These are phyloP conservation scores for Apteryx owenii DNA, from an alignment of 2,113 vertebrate genomes.

Conservation along the genomic window DNA sequence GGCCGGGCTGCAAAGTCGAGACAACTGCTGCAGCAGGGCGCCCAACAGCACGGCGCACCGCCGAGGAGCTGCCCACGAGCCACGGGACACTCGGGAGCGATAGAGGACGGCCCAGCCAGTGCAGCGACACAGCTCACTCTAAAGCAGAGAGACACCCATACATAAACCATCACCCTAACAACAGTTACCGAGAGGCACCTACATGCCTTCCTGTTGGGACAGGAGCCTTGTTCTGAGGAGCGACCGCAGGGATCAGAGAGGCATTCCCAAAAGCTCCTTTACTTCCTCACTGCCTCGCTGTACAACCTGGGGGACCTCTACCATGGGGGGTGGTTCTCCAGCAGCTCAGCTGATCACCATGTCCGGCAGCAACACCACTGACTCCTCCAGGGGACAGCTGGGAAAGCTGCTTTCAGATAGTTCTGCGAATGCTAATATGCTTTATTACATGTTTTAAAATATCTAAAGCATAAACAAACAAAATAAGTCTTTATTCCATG, in stretches of 20 bases:
- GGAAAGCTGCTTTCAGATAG: background rate
- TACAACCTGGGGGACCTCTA: fast-evolving
- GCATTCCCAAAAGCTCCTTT: fast-evolving
- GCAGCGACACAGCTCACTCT: background rate
- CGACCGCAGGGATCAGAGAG: fast-evolving
- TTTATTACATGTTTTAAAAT: background rate
- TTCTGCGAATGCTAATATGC: background rate
- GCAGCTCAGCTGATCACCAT: background rate
- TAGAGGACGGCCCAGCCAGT: background rate
- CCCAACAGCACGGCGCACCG: fast-evolving
- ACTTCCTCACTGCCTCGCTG: fast-evolving
- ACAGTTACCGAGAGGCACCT: background rate
- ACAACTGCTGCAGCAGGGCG: background rate
- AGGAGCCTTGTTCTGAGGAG: background rate
- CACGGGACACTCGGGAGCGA: no score
- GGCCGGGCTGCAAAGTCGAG: fast-evolving
- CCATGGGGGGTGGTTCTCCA: fast-evolving
- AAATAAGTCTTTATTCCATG: background rate
- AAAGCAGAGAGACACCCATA: background rate
- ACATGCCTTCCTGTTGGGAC: background rate
- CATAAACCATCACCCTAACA: background rate
- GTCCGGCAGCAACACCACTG: fast-evolving
- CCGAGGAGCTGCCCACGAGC: no score
- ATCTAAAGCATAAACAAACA: background rate
- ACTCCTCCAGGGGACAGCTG: background rate